phyloP scores from a whole-genome alignment of 2,888 invertebrate genomes.

The Pterostichus niger region DNA sequence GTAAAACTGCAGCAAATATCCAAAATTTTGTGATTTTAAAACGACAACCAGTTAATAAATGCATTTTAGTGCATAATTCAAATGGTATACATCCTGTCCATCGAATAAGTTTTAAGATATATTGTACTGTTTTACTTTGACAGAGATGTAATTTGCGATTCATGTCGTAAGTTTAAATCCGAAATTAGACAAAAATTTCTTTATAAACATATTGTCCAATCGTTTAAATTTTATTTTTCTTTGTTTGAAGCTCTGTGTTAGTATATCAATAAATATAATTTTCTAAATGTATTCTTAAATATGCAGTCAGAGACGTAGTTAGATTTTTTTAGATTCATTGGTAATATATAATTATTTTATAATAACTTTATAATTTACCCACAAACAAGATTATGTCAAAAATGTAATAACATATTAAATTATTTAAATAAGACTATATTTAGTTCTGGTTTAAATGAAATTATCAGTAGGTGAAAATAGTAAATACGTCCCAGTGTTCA shows the following conservation, averaged over 20 bases:
- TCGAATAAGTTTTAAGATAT: slow-evolving; percentile 2
- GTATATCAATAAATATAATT: background rate
- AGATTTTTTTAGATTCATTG: no score
- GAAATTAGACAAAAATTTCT: background rate
- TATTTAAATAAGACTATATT: no score
- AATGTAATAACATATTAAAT: no score
- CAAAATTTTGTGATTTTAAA: background rate
- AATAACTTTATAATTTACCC: no score
- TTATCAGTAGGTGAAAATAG: no score
- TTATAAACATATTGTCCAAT: background rate
- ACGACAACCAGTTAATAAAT: background rate
- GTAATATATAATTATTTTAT: no score
- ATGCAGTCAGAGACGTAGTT: no score
- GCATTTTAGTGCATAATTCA: slow-evolving; percentile 1
- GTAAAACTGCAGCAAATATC: slow-evolving; percentile 8
- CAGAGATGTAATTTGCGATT: background rate
- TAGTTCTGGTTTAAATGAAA: no score
- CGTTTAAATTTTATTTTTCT: background rate
- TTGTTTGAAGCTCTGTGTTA: background rate
- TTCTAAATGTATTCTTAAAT: background rate
- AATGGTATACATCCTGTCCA: slow-evolving; percentile 17
- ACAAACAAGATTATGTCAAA: no score
- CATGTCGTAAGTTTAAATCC: background rate
- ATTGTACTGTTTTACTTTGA: slow-evolving; percentile 3
- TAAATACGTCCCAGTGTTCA: no score